phyloP scores from a whole-genome alignment of 1,140 invertebrate species.

The Cydia pomonella region DNA sequence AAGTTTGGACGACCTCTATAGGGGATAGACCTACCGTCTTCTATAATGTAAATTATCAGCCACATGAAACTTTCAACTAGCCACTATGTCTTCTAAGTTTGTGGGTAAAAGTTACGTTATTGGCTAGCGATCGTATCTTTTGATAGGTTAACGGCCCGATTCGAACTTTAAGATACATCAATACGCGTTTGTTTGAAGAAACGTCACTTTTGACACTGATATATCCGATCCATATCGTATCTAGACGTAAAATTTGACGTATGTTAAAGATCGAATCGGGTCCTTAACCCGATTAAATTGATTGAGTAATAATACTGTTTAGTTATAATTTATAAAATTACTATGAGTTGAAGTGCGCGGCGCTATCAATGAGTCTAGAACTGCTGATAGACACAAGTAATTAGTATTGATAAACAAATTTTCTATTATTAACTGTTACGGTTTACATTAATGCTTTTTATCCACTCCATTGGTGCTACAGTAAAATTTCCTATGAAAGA shows the following conservation, averaged over 20 bases:
- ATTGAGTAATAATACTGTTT: constrained; percentile 14
- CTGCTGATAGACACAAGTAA: not conserved
- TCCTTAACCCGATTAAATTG: no score
- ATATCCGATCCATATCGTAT: no score
- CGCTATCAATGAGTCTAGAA: not conserved
- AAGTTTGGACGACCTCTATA: constrained; percentile 76
- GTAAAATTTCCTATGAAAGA: constrained; percentile 48
- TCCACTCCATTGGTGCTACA: constrained; percentile 34
- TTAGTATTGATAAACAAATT: not conserved
- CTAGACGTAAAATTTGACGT: no score
- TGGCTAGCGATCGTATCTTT: constrained; percentile 62
- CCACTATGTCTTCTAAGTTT: constrained; percentile 69
- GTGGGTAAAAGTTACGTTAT: constrained; percentile 68
- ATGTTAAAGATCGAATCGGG: no score
- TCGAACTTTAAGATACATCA: no score
- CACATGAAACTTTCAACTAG: constrained; percentile 71
- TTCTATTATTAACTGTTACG: not conserved
- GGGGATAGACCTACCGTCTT: constrained; percentile 73
- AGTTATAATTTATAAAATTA: not conserved
- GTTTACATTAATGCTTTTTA: not conserved
- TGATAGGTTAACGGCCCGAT: no score
- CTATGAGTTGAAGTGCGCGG: not conserved
- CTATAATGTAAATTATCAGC: constrained; percentile 77
- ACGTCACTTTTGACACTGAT: no score
- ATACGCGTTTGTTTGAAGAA: no score